phyloP scores from a whole-genome alignment of 1,140 invertebrate species.

The Drosophila lacteicornis region DNA sequence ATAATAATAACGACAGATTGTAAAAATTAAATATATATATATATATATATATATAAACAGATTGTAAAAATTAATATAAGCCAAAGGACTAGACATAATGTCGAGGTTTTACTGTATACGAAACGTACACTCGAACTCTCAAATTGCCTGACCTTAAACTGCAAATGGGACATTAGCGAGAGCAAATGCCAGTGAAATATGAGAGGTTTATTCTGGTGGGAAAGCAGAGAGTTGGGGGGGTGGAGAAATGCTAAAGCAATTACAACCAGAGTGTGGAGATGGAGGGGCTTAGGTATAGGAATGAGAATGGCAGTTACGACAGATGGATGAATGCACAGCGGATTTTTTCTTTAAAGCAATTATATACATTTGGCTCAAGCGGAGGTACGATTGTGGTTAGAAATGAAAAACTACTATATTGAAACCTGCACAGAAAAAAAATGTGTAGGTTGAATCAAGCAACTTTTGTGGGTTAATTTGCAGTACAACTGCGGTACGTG shows the following conservation, averaged over 20 bases:
- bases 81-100: no score
- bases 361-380: conserved; percentile 26
- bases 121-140: conserved; percentile 18
- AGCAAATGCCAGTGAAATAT: conserved; percentile 70
- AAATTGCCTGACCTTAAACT: conserved; percentile 52
- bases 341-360: conserved; percentile 42
- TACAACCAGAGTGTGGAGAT: conserved; percentile 38
- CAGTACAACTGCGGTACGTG: no score
- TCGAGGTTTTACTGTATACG: conserved; percentile 13
- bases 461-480: no score
- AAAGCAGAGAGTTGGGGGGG: conserved; percentile 5
- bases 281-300: conserved; percentile 28
- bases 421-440: neutral
- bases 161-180: conserved; percentile 70
- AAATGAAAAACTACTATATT: neutral
- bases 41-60: no score
- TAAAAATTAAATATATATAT: no score
- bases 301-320: conserved; percentile 35
- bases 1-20: neutral
- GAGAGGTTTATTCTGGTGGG: conserved; percentile 50
- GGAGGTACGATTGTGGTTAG: neutral
- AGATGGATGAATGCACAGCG: conserved; percentile 36
- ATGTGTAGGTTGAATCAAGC: no score
- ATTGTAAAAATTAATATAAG: neutral
- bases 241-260: conserved; percentile 57